Percentiles rank a stretch among this genome's conserved stretches.
Conservation (phyloP, 2,797 vertebrate genomes). For the Peromyscus attwateri region DNA sequence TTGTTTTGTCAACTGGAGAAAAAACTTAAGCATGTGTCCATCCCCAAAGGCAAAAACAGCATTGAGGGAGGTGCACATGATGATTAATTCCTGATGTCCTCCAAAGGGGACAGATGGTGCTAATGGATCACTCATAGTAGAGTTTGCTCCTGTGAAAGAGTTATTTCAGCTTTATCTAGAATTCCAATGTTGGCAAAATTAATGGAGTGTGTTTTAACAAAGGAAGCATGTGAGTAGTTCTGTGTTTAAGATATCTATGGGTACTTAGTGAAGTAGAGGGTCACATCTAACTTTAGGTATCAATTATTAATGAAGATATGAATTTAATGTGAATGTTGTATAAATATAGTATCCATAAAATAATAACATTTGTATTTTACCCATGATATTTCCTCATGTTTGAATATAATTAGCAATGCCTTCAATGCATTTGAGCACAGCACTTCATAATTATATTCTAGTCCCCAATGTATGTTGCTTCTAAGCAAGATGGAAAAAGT, state of each 20-base stretch:
- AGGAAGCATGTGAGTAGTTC: background rate
- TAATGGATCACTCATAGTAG: slow-evolving; percentile 25
- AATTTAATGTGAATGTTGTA: slow-evolving; percentile 9
- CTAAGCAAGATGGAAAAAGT: slow-evolving; percentile 44
- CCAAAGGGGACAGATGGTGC: background rate
- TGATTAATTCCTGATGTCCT: slow-evolving; percentile 4
- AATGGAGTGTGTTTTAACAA: background rate
- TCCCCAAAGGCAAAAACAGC: background rate
- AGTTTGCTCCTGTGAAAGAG: background rate
- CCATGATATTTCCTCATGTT: slow-evolving; percentile 1
- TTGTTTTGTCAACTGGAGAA: background rate
- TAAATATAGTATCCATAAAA: background rate
- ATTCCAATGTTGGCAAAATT: background rate
- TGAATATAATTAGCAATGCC: slow-evolving; percentile 44
- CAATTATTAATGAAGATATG: slow-evolving; percentile 17
- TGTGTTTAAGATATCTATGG: background rate
- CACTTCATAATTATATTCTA: slow-evolving; percentile 60
- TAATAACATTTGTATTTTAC: slow-evolving; percentile 17
- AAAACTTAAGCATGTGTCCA: background rate
- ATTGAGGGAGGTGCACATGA: background rate
- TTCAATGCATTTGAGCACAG: background rate
- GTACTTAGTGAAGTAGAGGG: background rate
- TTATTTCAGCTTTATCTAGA: slow-evolving; percentile 4
- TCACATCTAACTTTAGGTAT: background rate
- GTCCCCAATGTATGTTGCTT: slow-evolving; percentile 39